phyloP scores from a whole-genome alignment of 2,888 invertebrate species.

The Panzeria rudis region DNA sequence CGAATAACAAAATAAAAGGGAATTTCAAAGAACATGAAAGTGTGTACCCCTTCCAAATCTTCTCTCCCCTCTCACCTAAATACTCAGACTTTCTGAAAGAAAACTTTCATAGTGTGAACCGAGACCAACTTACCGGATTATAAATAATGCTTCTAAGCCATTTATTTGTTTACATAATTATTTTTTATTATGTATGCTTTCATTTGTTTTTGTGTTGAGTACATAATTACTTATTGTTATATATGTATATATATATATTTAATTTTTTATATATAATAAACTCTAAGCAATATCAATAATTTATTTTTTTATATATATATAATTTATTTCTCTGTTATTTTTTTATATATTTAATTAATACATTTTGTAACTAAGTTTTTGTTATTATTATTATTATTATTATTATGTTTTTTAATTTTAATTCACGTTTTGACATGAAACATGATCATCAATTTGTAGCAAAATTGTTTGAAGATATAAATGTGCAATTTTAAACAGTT shows the following conservation, averaged over 20 bases:
- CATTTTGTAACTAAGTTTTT: constrained; percentile 70
- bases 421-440: constrained; percentile 58
- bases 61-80: too few relatives aligned
- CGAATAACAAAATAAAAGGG: too few relatives aligned
- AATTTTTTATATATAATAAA: constrained; percentile 68
- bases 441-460: constrained; percentile 65
- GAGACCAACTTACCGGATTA: too few relatives aligned
- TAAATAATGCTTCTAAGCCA: neutral
- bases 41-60: too few relatives aligned
- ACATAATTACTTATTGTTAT: constrained; percentile 72
- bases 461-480: constrained; percentile 47
- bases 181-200: constrained; percentile 69
- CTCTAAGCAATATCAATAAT: constrained; percentile 73
- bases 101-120: too few relatives aligned
- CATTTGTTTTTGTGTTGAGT: constrained; percentile 67
- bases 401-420: constrained; percentile 35
- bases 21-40: too few relatives aligned
- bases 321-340: constrained; percentile 53
- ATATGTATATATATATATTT: constrained; percentile 52
- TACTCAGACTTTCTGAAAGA: too few relatives aligned
- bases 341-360: constrained; percentile 64
- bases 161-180: constrained; percentile 60
- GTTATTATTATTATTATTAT: constrained; percentile 13
- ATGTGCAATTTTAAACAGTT: constrained; percentile 32
- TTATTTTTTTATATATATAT: constrained; percentile 69